A percentile compares a stretch with the other conserved stretches of the same genome.
These are phyloP conservation scores for Epinotia nisella DNA, from an alignment of 2,888 invertebrate species.

Conservation along the genomic window DNA sequence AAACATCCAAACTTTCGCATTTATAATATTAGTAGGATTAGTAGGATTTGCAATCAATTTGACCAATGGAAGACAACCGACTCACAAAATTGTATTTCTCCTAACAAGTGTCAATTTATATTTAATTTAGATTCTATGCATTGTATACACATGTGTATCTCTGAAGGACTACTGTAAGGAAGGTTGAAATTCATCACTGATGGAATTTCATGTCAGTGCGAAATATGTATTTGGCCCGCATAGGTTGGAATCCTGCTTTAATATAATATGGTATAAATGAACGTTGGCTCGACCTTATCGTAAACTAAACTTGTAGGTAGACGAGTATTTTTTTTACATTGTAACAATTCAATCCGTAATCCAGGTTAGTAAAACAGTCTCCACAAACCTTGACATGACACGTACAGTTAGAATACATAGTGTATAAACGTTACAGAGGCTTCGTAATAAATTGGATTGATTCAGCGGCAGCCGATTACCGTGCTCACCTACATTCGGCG, in stretches of 20 bases:
- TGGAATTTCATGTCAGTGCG: background rate
- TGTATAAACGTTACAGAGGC: constrained; percentile 52
- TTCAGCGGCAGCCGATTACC: constrained; percentile 56
- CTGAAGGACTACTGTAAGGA: background rate
- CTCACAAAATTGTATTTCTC: too few species aligned
- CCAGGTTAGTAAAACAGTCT: background rate
- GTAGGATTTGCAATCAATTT: too few species aligned
- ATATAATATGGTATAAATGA: too few species aligned
- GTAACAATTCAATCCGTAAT: background rate
- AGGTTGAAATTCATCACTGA: background rate
- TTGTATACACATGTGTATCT: background rate
- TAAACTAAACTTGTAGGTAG: too few species aligned
- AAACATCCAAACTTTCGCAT: too few species aligned
- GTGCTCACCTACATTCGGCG: constrained; percentile 60
- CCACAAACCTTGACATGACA: constrained; percentile 26
- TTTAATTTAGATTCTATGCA: too few species aligned
- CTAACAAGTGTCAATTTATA: too few species aligned
- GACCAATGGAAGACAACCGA: too few species aligned
- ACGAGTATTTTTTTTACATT: too few species aligned
- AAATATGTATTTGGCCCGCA: background rate
- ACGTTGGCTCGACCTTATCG: too few species aligned
- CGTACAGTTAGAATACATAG: constrained; percentile 39
- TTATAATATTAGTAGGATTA: too few species aligned
- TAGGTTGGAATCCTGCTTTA: background rate
- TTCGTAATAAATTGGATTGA: constrained; percentile 61